Conservation (phyloP, 2,797 vertebrate genomes). For the Garrulus glandarius region DNA sequence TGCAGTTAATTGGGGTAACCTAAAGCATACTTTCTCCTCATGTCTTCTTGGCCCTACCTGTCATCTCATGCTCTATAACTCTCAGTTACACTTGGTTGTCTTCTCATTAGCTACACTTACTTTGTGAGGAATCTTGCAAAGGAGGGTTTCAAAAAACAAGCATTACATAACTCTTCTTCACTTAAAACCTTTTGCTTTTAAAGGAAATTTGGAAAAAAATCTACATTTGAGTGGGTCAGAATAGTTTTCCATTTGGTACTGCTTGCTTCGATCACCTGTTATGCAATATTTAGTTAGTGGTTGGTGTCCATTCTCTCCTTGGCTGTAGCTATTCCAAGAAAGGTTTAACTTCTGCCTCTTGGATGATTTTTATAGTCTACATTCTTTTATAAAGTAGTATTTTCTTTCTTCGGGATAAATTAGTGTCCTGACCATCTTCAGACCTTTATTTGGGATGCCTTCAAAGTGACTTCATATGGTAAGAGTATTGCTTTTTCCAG, state of each 20-base stretch:
- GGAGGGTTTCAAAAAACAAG: not conserved
- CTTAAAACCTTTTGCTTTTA: not conserved
- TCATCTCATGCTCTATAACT: rapidly evolving
- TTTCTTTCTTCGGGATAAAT: constrained; percentile 61
- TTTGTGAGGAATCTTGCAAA: not conserved
- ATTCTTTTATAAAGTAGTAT: constrained; percentile 44
- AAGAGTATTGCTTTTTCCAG: constrained; percentile 47
- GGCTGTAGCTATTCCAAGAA: not conserved
- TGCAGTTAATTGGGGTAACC: not conserved
- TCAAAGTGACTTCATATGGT: constrained; percentile 60
- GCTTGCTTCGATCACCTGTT: constrained; percentile 1
- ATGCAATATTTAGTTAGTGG: not conserved
- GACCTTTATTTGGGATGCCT: constrained; percentile 46
- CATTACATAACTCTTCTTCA: not conserved
- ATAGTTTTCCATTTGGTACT: not conserved
- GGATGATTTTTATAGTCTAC: constrained; percentile 34
- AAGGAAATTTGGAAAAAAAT: constrained; percentile 2
- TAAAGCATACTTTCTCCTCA: not conserved
- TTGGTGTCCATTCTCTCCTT: not conserved
- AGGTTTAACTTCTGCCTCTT: constrained; percentile 27
- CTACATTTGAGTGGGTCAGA: not conserved
- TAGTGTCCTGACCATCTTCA: constrained; percentile 35
- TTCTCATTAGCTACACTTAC: not conserved
- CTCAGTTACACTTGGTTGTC: not conserved
- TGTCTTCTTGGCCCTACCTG: not conserved